These are phyloP conservation scores for Pomacea canaliculata DNA, from an alignment of 2,888 invertebrate genomes.

Conservation along the genomic window DNA sequence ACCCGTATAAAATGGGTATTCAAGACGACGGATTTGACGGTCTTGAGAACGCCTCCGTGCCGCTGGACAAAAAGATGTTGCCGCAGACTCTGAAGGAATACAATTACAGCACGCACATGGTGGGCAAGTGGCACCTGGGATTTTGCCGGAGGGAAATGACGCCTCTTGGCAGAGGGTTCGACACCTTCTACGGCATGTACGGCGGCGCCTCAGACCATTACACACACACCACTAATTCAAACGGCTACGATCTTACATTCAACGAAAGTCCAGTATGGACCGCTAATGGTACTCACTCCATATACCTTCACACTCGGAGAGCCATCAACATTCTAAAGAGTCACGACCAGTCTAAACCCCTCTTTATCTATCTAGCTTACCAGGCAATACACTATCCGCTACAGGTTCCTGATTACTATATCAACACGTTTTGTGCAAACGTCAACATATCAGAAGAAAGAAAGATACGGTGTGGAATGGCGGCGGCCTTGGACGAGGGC, in stretches of 20 bases:
- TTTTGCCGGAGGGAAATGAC: slow-evolving; percentile 17
- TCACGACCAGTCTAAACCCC: slow-evolving; percentile 31
- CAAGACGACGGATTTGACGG: slow-evolving; percentile 14
- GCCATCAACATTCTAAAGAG: slow-evolving; percentile 18
- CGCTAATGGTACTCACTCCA: neutral
- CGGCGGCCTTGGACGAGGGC: slow-evolving; percentile 72
- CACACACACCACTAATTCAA: neutral
- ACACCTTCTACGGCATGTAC: slow-evolving; percentile 45
- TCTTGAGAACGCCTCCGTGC: slow-evolving; percentile 9
- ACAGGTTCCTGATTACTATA: slow-evolving; percentile 33
- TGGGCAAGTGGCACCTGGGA: slow-evolving; percentile 24
- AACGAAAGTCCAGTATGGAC: neutral
- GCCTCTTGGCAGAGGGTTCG: slow-evolving; percentile 8
- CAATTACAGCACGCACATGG: slow-evolving; percentile 9
- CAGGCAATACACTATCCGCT: slow-evolving; percentile 46
- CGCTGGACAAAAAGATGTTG: slow-evolving; percentile 32
- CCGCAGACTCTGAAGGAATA: slow-evolving; percentile 17
- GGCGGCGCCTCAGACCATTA: slow-evolving; percentile 5
- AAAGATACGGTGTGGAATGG: slow-evolving; percentile 69
- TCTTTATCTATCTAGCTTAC: slow-evolving; percentile 47
- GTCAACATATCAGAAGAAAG: neutral
- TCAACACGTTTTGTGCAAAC: slow-evolving; percentile 6
- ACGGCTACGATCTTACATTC: slow-evolving; percentile 13
- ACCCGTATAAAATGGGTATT: slow-evolving; percentile 38
- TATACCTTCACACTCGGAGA: slow-evolving; percentile 5